These are phyloP conservation scores for Lasioglossum albipes DNA, from an alignment of 1,140 invertebrate genomes.

Conservation along the genomic window DNA sequence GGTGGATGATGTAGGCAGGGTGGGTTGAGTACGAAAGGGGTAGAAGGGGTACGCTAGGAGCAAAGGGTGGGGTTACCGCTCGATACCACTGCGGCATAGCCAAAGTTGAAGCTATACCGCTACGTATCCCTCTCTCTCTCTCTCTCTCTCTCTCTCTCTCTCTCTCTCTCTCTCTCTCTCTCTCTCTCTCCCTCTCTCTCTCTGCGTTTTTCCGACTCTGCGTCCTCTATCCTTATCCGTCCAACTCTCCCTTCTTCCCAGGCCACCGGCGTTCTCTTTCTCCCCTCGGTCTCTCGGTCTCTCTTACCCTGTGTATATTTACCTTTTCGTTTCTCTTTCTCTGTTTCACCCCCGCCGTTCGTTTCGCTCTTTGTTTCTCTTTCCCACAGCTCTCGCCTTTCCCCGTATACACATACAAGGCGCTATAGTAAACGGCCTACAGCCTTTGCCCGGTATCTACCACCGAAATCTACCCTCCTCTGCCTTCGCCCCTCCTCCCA, in stretches of 20 bases:
- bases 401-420: conserved; percentile 29
- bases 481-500: not conserved
- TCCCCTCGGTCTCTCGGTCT: conserved; percentile 3
- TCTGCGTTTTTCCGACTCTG: not conserved
- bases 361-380: no score
- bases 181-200: conserved; percentile 5
- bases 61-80: conserved; percentile 73
- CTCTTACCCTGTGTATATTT: conserved; percentile 32
- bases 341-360: not conserved
- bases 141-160: conserved; percentile 36
- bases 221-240: not conserved
- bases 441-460: conserved; percentile 64
- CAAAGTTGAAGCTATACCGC: conserved; percentile 75
- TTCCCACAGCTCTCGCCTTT: conserved; percentile 8
- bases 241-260: not conserved
- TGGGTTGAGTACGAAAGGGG: conserved; percentile 46
- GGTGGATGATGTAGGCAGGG: conserved; percentile 56
- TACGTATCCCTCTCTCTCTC: conserved; percentile 35
- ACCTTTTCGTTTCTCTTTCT: conserved; percentile 39
- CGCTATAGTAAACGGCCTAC: conserved; percentile 66
- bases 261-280: not conserved
- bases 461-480: conserved; percentile 62
- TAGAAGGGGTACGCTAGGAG: conserved; percentile 35
- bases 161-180: conserved; percentile 20
- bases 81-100: conserved; percentile 80